phyloP scores from a whole-genome alignment of 2,888 invertebrate genomes.

The Belgica antarctica region DNA sequence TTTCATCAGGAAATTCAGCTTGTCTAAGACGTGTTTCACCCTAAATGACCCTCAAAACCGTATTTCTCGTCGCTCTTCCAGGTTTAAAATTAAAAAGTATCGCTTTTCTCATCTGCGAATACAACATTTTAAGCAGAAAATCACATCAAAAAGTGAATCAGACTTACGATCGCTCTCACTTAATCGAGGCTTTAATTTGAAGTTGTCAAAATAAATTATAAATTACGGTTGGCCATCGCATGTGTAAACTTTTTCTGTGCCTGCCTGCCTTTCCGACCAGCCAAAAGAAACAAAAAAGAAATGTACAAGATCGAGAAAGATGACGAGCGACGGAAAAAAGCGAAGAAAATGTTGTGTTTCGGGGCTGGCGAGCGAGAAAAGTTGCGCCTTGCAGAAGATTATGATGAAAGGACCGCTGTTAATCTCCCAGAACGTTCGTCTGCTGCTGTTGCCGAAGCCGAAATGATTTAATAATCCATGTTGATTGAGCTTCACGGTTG shows the following conservation, averaged over 20 bases:
- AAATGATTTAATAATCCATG: no score
- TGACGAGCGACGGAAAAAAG: background rate
- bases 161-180: background rate
- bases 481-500: no score
- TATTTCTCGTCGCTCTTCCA: no score
- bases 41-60: no score
- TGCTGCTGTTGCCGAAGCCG: background rate
- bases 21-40: no score
- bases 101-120: no score
- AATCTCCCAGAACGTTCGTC: background rate
- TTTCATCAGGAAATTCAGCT: no score
- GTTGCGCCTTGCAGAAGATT: no score
- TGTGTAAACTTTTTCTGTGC: background rate
- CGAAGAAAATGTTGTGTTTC: slow-evolving; percentile 1
- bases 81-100: no score
- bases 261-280: background rate
- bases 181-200: slow-evolving; percentile 15
- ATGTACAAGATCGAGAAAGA: background rate
- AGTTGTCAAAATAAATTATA: slow-evolving; percentile 29
- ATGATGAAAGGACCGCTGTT: no score
- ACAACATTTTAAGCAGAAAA: no score
- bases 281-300: background rate
- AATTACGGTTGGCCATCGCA: slow-evolving; percentile 4
- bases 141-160: slow-evolving; percentile 15
- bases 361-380: background rate